These are phyloP conservation scores for Pseudococcus viburni DNA, from an alignment of 2,888 invertebrate species.

Conservation along the genomic window DNA sequence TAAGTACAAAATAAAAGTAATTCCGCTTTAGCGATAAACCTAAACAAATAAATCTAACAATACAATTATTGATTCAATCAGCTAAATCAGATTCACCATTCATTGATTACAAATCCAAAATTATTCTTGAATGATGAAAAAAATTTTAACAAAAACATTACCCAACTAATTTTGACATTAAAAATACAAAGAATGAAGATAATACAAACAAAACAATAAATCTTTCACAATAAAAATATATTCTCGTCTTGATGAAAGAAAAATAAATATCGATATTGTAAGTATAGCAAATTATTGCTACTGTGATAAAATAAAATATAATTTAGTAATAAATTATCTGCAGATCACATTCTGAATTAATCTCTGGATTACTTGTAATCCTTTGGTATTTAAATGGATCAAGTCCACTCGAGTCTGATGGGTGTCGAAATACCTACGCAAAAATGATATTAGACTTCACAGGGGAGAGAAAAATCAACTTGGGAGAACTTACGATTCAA, in stretches of 20 bases:
- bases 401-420: conserved; percentile 65
- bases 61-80: background rate
- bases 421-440: conserved; percentile 65
- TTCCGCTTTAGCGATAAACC: too few relatives aligned
- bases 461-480: background rate
- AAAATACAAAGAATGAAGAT: background rate
- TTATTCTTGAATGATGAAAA: background rate
- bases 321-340: background rate
- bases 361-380: conserved; percentile 65
- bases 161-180: background rate
- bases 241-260: background rate
- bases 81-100: background rate
- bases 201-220: background rate
- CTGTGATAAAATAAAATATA: background rate
- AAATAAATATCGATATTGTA: background rate
- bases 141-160: background rate
- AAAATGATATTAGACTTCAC: background rate
- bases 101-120: background rate
- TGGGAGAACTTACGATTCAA: conserved; percentile 33
- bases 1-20: background rate
- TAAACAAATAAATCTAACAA: background rate
- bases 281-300: conserved; percentile 1
- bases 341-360: conserved; percentile 48
- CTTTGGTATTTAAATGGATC: conserved; percentile 68
- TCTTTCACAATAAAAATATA: background rate